A percentile compares a stretch with the other conserved stretches of the same genome.
phyloP scores from a whole-genome alignment of 2,888 invertebrate genomes.

The Allophyes oxyacanthae region DNA sequence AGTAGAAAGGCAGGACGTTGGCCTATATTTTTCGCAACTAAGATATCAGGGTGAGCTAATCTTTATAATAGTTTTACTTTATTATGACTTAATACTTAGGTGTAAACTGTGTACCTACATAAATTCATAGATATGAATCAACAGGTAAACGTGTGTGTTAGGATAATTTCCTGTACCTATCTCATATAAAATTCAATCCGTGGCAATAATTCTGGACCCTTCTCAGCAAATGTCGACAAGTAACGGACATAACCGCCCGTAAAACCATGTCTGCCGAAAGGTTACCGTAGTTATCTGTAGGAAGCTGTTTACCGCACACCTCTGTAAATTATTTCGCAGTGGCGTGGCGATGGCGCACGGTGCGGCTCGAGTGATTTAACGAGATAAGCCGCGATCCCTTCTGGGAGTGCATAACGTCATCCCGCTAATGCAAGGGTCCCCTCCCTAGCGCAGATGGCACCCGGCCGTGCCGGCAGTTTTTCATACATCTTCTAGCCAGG shows the following conservation, averaged over 20 bases:
- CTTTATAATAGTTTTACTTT: no score
- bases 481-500: slow-evolving; percentile 75
- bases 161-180: slow-evolving; percentile 36
- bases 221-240: slow-evolving; percentile 47
- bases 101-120: not conserved
- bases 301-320: slow-evolving; percentile 73
- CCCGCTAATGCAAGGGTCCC: slow-evolving; percentile 86
- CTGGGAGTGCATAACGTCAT: slow-evolving; percentile 87
- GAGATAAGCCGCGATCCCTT: slow-evolving; percentile 85
- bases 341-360: slow-evolving; percentile 62
- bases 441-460: slow-evolving; percentile 86
- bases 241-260: slow-evolving; percentile 61
- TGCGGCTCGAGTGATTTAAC: slow-evolving; percentile 76
- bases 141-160: slow-evolving; percentile 2
- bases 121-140: slow-evolving; percentile 4
- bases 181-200: slow-evolving; percentile 56
- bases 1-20: no score
- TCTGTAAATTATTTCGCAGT: slow-evolving; percentile 77
- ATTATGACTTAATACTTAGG: no score
- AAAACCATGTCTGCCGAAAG: slow-evolving; percentile 62
- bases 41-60: no score
- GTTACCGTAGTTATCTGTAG: slow-evolving; percentile 68
- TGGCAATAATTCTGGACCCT: slow-evolving; percentile 55
- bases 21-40: no score
- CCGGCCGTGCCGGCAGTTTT: slow-evolving; percentile 81